These are phyloP conservation scores for Plebejus melissa DNA, from an alignment of 2,888 invertebrate genomes.

Conservation along the genomic window DNA sequence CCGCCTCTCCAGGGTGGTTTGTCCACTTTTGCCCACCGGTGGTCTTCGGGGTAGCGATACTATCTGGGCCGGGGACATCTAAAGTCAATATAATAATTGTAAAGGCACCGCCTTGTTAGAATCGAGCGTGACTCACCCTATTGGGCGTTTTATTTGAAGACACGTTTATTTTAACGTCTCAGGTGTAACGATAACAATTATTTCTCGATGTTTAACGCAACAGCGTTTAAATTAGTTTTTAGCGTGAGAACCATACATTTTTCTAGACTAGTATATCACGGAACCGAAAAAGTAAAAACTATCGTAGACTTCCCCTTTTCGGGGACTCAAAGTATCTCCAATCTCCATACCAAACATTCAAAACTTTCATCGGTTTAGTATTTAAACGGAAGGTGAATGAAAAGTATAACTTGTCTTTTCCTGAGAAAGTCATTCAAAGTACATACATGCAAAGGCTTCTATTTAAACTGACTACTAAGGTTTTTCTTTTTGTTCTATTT, in stretches of 20 bases:
- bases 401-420: no score
- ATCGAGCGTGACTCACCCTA: background rate
- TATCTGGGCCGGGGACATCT: slow-evolving; percentile 13
- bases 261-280: no score
- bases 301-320: background rate
- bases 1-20: slow-evolving; percentile 13
- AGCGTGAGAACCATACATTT: background rate
- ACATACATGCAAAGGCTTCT: no score
- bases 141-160: slow-evolving; percentile 1
- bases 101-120: slow-evolving; percentile 6
- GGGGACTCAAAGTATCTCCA: no score
- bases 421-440: no score
- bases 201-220: background rate
- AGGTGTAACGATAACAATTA: background rate
- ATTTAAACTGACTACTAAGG: no score
- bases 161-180: background rate
- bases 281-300: background rate
- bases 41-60: slow-evolving; percentile 18
- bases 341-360: no score
- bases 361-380: no score
- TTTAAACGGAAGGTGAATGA: no score
- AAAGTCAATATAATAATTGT: slow-evolving; percentile 3
- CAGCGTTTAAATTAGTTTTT: background rate
- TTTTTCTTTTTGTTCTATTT: no score
- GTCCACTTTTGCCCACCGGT: slow-evolving; percentile 5